Base-by-base conservation (phyloP, 1,140 invertebrate genomes). In the Monomorium pharaonis region DNA sequence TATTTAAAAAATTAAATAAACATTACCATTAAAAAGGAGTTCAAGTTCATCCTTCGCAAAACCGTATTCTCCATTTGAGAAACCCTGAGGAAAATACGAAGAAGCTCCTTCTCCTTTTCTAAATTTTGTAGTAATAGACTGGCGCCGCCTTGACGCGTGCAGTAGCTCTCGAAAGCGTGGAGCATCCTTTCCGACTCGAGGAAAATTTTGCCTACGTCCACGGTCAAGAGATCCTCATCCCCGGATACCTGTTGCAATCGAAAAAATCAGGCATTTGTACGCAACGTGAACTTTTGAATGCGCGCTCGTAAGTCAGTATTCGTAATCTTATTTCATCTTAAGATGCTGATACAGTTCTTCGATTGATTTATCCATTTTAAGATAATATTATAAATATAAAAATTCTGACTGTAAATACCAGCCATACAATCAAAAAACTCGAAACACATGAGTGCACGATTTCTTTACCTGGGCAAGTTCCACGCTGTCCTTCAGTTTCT, bases 21-120 rank as follows among this genome's bases (percentile, higher is more conserved):
- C 12, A 63, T 96, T 95, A 98, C 98, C 98, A 99, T 99, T 30
- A 99, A 96, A 94, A 99, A 99, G 9, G 98, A 99, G 94, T 99
- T 98, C 21, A 99, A 96, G 94, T 99, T 99, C 98, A 99, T 99
- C 89, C 98, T 96, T 88, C 98, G 96, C 83, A 99, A 95, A 49
- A 99, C 97, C 0, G 98, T 97, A 92, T 99, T 99, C 94, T 99
- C 98, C 97, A 99, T 99, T 95, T 99, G 99, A 0, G 98, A 99
- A 21, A 99, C 99, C 93, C 98, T 97, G 12, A 99, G 95, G 93
- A 99, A 99, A 94, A 99, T 99, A 92, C 98, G 96, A 42, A 99
- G 95, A 37, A 99, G 96, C 94, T 99, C 98, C 93, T 99, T 99
- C 91, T 99, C 98, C 95, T 99, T 99, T 94, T 99, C 98, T 33